phyloP scores from a whole-genome alignment of 2,113 vertebrate genomes.

The Ailuropoda melanoleuca region DNA sequence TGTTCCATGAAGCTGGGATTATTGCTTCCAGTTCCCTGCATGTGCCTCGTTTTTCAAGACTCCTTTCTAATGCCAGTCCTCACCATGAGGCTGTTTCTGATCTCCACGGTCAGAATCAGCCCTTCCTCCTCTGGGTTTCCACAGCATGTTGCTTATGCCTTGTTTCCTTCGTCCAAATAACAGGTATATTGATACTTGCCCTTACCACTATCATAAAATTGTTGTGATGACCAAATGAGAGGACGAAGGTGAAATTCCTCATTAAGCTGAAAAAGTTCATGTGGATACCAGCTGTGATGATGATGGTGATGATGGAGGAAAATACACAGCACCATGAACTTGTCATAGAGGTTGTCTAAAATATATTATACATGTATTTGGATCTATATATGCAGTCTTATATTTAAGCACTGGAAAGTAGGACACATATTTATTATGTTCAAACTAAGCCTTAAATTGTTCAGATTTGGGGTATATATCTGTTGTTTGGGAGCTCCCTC shows the following conservation, averaged over 20 bases:
- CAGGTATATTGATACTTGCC: not conserved
- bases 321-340: not conserved
- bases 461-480: not conserved
- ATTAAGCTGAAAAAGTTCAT: not conserved
- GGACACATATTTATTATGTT: not conserved
- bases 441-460: not conserved
- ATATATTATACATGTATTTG: not conserved
- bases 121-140: not conserved
- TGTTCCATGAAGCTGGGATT: not conserved
- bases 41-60: not conserved
- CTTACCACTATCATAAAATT: not conserved
- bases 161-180: not conserved
- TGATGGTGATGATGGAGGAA: not conserved
- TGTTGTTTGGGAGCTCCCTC: not conserved
- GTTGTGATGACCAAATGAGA: not conserved
- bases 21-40: not conserved
- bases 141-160: not conserved
- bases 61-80: not conserved
- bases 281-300: not conserved
- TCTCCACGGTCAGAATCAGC: not conserved
- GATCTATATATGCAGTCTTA: not conserved
- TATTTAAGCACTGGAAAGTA: not conserved
- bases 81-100: not conserved
- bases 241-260: not conserved
- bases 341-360: not conserved